These are phyloP conservation scores for Crocidura indochinensis DNA, from an alignment of 2,797 vertebrate genomes.

Conservation along the genomic window DNA sequence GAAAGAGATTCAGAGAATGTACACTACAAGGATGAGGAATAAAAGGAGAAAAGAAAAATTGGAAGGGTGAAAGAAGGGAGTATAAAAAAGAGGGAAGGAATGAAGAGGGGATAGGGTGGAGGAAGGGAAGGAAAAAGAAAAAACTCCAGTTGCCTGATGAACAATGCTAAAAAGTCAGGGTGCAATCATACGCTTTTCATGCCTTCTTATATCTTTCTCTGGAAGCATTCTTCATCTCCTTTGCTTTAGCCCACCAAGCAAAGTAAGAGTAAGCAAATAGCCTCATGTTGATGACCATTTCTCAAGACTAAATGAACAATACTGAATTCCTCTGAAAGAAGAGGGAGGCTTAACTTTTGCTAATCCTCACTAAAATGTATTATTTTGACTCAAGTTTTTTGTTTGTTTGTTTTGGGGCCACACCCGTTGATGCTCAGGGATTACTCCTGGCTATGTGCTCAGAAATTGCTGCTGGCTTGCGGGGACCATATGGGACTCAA, in stretches of 20 bases:
- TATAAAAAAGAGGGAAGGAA: too few relatives aligned
- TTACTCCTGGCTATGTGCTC: too few relatives aligned
- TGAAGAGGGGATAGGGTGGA: too few relatives aligned
- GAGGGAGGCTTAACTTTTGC: slow-evolving; percentile 36
- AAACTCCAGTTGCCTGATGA: too few relatives aligned
- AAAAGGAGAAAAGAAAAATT: not conserved
- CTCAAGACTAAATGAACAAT: slow-evolving; percentile 64
- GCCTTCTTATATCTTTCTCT: slow-evolving; percentile 43
- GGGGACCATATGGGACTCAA: too few relatives aligned
- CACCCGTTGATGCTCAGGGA: too few relatives aligned
- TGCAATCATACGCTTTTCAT: not conserved
- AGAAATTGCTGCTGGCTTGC: too few relatives aligned
- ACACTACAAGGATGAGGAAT: not conserved
- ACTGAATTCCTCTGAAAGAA: not conserved
- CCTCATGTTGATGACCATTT: slow-evolving; percentile 79
- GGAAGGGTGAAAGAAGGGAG: too few relatives aligned
- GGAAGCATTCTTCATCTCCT: slow-evolving; percentile 78
- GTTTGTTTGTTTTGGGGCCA: too few relatives aligned
- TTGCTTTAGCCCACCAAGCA: slow-evolving; percentile 76
- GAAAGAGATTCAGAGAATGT: not conserved
- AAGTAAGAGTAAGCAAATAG: slow-evolving; percentile 83
- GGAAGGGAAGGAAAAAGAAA: too few relatives aligned
- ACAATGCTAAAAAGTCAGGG: too few relatives aligned
- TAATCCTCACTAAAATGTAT: not conserved
- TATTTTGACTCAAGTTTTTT: slow-evolving; percentile 46